Evolutionary conservation across 1,140 invertebrate species (phyloP), one percentile per base, ranked within the genome.

Genomic region (Diuraphis noxia): DNA sequence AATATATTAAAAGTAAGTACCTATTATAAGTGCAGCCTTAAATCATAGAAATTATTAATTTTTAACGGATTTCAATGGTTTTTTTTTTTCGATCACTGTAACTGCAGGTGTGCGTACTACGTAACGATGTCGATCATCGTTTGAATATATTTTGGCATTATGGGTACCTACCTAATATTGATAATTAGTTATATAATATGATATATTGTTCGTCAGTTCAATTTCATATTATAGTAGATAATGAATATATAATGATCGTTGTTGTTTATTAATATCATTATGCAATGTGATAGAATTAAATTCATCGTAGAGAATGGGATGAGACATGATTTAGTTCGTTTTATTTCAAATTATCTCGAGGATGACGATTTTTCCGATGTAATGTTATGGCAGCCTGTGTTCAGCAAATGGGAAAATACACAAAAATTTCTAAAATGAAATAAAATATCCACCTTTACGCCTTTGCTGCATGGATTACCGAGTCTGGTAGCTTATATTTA

Each of bases 221-320:
- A n/a, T 5, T 49, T 7, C 19, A 49, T 72, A n/a, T n/a, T 72
- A n/a, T 30, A 56, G 13, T 56, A 17, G 0, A n/a, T 43, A 43
- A 43, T n/a, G n/a, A n/a, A n/a, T n/a, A 49, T 49, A 49, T 21
- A 34, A 72, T 72, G 13, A n/a, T 72, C n/a, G 30, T 72, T n/a
- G n/a, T 72, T 72, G 56, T 72, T 72, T 72, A n/a, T n/a, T n/a
- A n/a, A n/a, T 72, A n/a, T n/a, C 56, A 72, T 72, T 72, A 72
- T n/a, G n/a, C n/a, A n/a, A 1, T n/a, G 30, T 72, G 56, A n/a
- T 72, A n/a, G 30, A n/a, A 72, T n/a, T n/a, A 72, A 30, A 72
- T 72, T 72, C 13, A n/a, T 30, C n/a, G 30, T 72, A 1, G 56
- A 13, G 30, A n/a, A 72, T n/a, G 17, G 5, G 30, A 72, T 17